Percentiles rank a stretch among this genome's conserved stretches.
Evolutionary conservation across 2,113 vertebrate genomes (phyloP).

Genomic region (Oryzias woworae): DNA sequence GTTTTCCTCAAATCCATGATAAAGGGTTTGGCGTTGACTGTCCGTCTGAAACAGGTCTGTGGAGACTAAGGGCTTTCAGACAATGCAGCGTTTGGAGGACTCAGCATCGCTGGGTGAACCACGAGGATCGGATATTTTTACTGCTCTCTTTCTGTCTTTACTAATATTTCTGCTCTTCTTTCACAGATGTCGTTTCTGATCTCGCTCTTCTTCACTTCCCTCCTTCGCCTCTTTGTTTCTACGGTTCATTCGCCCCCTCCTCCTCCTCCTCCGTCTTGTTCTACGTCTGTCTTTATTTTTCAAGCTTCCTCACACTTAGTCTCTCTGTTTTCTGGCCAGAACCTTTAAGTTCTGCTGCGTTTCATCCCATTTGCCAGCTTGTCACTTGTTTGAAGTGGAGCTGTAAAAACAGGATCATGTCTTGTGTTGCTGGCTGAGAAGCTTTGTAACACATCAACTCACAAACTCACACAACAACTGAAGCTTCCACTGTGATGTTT

Average conservation of each 20-base stretch:
- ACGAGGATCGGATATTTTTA: conserved; percentile 1
- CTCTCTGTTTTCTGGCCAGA: conserved; percentile 24
- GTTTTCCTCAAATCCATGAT: too few species aligned
- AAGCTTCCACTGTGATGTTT: conserved; percentile 32
- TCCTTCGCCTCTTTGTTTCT: conserved; percentile 9
- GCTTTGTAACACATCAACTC: conserved; percentile 27
- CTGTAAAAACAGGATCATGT: conserved; percentile 55
- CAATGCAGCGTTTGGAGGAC: neutral
- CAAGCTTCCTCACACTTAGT: neutral
- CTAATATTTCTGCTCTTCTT: conserved; percentile 17
- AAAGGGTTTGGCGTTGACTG: too few species aligned
- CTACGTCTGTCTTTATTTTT: conserved; percentile 4
- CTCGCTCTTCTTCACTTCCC: conserved; percentile 8
- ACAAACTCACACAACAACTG: conserved; percentile 8
- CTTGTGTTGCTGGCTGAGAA: conserved; percentile 31
- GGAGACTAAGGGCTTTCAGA: too few species aligned
- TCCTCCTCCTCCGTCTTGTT: too few species aligned
- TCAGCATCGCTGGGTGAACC: conserved; percentile 2
- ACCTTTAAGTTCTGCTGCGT: conserved; percentile 35
- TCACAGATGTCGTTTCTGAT: conserved; percentile 14
- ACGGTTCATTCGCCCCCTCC: neutral
- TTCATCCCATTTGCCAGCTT: conserved; percentile 39
- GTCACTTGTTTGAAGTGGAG: conserved; percentile 27
- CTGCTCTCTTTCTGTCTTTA: conserved; percentile 34
- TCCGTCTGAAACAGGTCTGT: too few species aligned